phyloP scores from a whole-genome alignment of 2,888 invertebrate species.

The Dasysyrphus tricinctus region DNA sequence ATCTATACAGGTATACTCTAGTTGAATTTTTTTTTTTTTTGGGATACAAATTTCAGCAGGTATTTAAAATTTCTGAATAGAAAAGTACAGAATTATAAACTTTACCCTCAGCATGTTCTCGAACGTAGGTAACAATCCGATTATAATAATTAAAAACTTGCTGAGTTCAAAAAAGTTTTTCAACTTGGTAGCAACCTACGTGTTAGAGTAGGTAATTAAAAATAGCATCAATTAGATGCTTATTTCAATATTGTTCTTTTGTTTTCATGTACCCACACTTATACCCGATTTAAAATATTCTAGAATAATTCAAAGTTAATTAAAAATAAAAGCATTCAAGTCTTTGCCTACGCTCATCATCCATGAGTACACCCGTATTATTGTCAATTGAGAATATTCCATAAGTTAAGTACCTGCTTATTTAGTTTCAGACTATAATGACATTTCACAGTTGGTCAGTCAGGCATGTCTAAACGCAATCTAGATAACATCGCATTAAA shows the following conservation, averaged over 20 bases:
- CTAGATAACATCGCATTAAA: conserved; percentile 42
- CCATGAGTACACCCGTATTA: neutral
- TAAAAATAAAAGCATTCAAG: conserved; percentile 1
- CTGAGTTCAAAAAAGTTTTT: neutral
- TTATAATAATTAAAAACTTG: neutral
- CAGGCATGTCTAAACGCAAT: conserved; percentile 20
- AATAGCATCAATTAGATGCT: neutral
- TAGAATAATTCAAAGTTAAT: neutral
- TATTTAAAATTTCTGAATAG: too few relatives aligned
- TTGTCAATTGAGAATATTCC: conserved; percentile 39
- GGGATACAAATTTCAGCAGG: too few relatives aligned
- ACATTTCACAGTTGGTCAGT: conserved; percentile 50
- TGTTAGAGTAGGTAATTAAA: neutral
- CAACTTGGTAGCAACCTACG: too few relatives aligned
- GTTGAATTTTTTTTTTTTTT: too few relatives aligned
- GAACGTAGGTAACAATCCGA: neutral
- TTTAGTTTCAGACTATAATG: conserved; percentile 29
- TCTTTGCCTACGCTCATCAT: neutral
- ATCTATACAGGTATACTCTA: too few relatives aligned
- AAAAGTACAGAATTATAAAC: too few relatives aligned
- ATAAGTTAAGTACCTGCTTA: conserved; percentile 31
- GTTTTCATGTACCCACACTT: neutral
- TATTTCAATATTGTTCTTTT: neutral
- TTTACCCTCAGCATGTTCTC: neutral
- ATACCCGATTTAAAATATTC: neutral